Evolutionary conservation across 1,140 invertebrate genomes (phyloP), one percentile per base, ranked within the genome.

Genomic region (Drosophila navojoa): DNA sequence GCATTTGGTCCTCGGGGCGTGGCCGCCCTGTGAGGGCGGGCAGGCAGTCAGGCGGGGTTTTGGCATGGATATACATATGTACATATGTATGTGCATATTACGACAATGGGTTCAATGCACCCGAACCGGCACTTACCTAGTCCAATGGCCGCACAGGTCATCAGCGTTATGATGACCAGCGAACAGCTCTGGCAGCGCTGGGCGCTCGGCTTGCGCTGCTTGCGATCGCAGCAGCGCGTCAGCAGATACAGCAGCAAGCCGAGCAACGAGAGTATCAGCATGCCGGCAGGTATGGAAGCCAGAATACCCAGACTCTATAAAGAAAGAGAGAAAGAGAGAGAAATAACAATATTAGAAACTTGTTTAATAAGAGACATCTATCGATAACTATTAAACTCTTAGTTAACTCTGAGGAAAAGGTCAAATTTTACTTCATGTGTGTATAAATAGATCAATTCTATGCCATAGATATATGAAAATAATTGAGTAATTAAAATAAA

Each of bases 221-320:
- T 97, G 80, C 96, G 94, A 93, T 98, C 97, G 94, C 97, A 98
- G 93, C 98, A 99, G 93, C 97, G 95, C 73, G 97, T 97, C 90
- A 98, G 94, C 79, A 98, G 94, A 93, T 98, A 98, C 70, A 98
- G 96, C 76, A 98, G 94, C 75, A 98, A 94, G 42, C 98, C 94
- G 70, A 98, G 93, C 62, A 98, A 93, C 4, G 97, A 97, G 27
- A 98, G 92, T 79, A 98, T 97, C 75, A 98, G 94, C 94, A 97
- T 97, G 35, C 96, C 96, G 69, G 97, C 97, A 10, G 98, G 98
- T 78, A 98, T 95, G 40, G 97, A 97, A 44, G 96, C 97, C 68
- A 98, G 94, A 84, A 99, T 98, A 27, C 97, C 97, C 84, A 98
- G 93, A 76, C 97, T 97, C 97, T 98, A 94, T 73, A 86, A 45